Evolutionary conservation across 2,797 vertebrate genomes (phyloP), one percentile per base, ranked within the genome.

Genomic region (Etheostoma perlongum): DNA sequence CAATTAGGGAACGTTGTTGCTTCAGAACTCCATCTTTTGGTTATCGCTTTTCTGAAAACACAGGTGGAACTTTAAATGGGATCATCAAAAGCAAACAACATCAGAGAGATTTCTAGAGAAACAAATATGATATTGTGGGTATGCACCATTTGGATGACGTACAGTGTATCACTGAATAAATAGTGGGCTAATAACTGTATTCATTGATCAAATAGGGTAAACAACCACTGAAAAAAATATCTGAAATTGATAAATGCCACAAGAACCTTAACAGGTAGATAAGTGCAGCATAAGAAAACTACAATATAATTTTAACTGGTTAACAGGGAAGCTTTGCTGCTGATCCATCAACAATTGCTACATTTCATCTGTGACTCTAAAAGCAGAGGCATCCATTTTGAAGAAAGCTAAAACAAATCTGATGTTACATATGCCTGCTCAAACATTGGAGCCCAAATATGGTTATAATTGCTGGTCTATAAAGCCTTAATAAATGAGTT

Each of bases 1-100:
- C 85, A 89, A 90, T 91, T 91, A 88, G 76, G 69, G 85, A 79
- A 83, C 80, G 83, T 74, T 85, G 67, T 52, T 65, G 76, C 82
- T 68, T 68, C 64, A 27, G 75, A 76, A 79, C 72, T 73, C 76
- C 2, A 66, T 78, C 71, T 83, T 80, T 77, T 67, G 9, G 73
- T 73, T 80, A 74, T 47, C 78, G 58, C 66, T 81, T 48, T 63
- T 40, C 54, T 76, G 65, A 82, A 83, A 88, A 85, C 68, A 85
- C 59, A 67, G 70, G 67, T 76, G 79, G 55, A 76, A 65, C 76
- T 69, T 33, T 55, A 73, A 84, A 79, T 61, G 64, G 73, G 55
- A 25, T 70, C 63, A 68, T 67, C 52, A 64, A 78, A 79, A 67
- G 54, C 65, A 71, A 83, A 76, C n/a, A 57, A 19, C 78, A 57